phyloP scores from a whole-genome alignment of 2,113 vertebrate genomes.

The Silurus meridionalis region DNA sequence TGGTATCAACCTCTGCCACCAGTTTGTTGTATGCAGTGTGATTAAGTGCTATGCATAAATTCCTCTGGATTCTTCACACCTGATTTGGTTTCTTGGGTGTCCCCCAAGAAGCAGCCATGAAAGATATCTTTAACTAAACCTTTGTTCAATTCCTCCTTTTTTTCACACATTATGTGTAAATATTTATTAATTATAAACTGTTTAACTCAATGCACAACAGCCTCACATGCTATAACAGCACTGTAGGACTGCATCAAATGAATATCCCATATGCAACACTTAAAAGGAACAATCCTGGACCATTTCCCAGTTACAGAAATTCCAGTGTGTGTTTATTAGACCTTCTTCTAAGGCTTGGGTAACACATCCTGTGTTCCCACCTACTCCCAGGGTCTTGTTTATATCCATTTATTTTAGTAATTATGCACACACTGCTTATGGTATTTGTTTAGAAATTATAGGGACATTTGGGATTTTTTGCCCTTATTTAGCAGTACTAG shows the following conservation, averaged over 20 bases:
- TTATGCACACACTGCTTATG: not conserved
- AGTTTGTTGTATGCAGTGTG: not conserved
- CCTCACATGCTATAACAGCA: not conserved
- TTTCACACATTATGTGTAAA: too few species aligned
- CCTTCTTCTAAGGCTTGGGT: constrained; percentile 8
- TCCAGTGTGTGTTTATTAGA: constrained; percentile 12
- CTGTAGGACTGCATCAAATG: not conserved
- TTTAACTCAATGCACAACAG: not conserved
- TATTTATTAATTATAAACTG: not conserved
- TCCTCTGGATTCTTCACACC: not conserved
- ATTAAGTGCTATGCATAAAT: not conserved
- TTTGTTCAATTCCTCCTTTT: not conserved
- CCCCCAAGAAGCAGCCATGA: not conserved
- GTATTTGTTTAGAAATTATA: not conserved
- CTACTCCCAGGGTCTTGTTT: not conserved
- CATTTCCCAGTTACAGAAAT: constrained; percentile 13
- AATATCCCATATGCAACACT: constrained; percentile 4
- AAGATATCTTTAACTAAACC: not conserved
- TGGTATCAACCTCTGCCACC: too few species aligned
- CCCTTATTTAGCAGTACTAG: not conserved
- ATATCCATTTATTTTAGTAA: not conserved
- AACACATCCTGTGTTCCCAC: constrained; percentile 25
- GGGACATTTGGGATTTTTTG: not conserved
- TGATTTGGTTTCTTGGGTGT: not conserved
- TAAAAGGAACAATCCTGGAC: constrained; percentile 32